Evolutionary conservation across 2,888 invertebrate species (phyloP).

Genomic region (Bimastos eiseni): DNA sequence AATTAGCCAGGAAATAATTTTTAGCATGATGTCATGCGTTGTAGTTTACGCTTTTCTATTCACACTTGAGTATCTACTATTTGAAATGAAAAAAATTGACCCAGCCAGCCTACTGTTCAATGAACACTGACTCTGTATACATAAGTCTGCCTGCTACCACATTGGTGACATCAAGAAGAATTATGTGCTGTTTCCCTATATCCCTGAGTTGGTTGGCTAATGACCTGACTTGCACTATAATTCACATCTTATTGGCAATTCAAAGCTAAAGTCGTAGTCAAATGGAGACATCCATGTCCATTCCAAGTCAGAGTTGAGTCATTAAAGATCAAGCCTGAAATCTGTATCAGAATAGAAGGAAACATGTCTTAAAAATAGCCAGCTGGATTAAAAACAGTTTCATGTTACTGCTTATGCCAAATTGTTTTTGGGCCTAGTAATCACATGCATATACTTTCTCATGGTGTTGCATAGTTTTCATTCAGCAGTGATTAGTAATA

Average conservation of each 20-base stretch:
- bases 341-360: no score
- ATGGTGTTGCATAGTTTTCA: not conserved
- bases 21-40: not conserved
- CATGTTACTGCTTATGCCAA: not conserved
- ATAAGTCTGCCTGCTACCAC: not conserved
- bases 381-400: no score
- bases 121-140: not conserved
- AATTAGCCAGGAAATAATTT: no score
- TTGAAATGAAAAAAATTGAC: not conserved
- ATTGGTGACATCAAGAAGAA: not conserved
- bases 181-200: not conserved
- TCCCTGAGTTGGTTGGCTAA: not conserved
- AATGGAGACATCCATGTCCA: no score
- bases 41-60: not conserved
- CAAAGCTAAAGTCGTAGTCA: not conserved
- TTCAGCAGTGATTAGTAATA: constrained; percentile 3
- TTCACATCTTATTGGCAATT: not conserved
- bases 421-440: not conserved
- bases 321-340: no score
- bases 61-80: not conserved
- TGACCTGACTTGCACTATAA: not conserved
- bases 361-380: no score
- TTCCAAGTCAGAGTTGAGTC: no score
- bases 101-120: not conserved
- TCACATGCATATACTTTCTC: not conserved